A percentile compares a stretch with the other conserved stretches of the same genome.
phyloP scores from a whole-genome alignment of 1,140 invertebrate species.

The Coenobita brevimanus region DNA sequence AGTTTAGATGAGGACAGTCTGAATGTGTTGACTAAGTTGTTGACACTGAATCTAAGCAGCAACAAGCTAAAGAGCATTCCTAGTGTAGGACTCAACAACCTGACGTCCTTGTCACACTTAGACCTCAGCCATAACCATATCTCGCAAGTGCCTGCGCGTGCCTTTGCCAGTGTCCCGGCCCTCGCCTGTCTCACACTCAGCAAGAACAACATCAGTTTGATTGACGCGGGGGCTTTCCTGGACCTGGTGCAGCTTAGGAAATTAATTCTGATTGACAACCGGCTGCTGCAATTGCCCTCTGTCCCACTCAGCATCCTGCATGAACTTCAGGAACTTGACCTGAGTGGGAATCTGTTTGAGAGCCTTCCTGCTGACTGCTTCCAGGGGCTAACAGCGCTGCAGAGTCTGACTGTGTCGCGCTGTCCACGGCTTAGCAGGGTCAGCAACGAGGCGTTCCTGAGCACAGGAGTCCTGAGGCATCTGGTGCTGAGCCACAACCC shows the following conservation, averaged over 20 bases:
- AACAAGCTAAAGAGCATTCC: conserved; percentile 71
- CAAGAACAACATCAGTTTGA: conserved; percentile 65
- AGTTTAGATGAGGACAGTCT: conserved; percentile 78
- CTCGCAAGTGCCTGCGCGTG: conserved; percentile 67
- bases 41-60: conserved; percentile 71
- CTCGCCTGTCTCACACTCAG: conserved; percentile 62
- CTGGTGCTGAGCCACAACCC: conserved; percentile 78
- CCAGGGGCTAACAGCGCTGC: conserved; percentile 35
- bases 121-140: conserved; percentile 66
- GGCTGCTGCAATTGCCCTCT: conserved; percentile 82
- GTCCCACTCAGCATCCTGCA: conserved; percentile 80
- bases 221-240: conserved; percentile 81
- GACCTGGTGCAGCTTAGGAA: conserved; percentile 84
- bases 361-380: conserved; percentile 59
- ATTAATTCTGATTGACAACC: conserved; percentile 89
- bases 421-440: conserved; percentile 55
- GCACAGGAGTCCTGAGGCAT: conserved; percentile 84
- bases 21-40: conserved; percentile 70
- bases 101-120: conserved; percentile 69
- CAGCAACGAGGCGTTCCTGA: conserved; percentile 83
- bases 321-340: conserved; percentile 83
- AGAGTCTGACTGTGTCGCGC: conserved; percentile 46
- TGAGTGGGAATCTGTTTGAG: conserved; percentile 77
- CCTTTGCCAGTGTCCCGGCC: conserved; percentile 62
- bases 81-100: conserved; percentile 62